phyloP scores from a whole-genome alignment of 2,888 invertebrate genomes.

The Lathronympha strigana region DNA sequence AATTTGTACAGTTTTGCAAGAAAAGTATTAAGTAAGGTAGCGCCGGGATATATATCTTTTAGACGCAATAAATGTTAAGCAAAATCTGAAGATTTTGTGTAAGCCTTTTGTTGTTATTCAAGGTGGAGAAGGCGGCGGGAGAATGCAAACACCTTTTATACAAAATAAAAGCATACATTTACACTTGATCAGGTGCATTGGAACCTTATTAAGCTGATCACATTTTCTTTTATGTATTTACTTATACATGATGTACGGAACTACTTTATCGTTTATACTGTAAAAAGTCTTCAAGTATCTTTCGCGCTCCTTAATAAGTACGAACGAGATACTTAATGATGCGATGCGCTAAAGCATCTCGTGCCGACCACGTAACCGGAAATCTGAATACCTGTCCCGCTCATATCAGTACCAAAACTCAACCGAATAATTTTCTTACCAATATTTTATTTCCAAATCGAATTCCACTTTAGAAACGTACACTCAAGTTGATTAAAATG shows the following conservation, averaged over 20 bases:
- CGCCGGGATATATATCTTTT: constrained; percentile 34
- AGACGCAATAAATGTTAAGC: constrained; percentile 41
- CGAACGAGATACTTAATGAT: too few species aligned
- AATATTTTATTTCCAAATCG: neutral
- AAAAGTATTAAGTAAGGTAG: constrained; percentile 36
- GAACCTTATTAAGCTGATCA: too few species aligned
- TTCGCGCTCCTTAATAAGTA: too few species aligned
- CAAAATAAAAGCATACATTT: neutral
- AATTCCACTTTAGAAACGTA: constrained; percentile 8
- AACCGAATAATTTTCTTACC: neutral
- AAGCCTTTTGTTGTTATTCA: constrained; percentile 34
- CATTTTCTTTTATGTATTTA: too few species aligned
- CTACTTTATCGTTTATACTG: too few species aligned
- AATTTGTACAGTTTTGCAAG: constrained; percentile 26
- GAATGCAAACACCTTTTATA: neutral
- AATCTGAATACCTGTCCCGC: too few species aligned
- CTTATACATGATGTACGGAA: too few species aligned
- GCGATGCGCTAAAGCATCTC: too few species aligned
- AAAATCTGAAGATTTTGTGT: constrained; percentile 38
- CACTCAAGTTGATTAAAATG: constrained; percentile 17
- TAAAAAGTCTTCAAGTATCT: too few species aligned
- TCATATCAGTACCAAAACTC: too few species aligned
- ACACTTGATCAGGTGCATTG: neutral
- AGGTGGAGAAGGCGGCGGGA: neutral
- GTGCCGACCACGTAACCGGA: too few species aligned